Evolutionary conservation across 2,888 invertebrate genomes (phyloP).

Genomic region (Platynereis dumerilii): DNA sequence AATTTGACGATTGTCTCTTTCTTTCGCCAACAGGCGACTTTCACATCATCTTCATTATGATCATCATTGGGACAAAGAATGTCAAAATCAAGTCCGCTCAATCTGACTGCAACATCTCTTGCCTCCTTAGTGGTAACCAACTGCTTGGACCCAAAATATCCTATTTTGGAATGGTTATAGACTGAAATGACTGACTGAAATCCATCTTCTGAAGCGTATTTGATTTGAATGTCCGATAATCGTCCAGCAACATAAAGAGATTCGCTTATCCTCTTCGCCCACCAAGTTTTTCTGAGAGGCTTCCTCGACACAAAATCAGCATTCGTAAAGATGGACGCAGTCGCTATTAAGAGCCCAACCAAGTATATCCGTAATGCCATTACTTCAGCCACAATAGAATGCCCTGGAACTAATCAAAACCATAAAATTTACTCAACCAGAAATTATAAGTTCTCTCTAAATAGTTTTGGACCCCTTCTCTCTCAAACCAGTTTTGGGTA

Average conservation of each 20-base stretch:
- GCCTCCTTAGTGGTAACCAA: not conserved
- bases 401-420: too few relatives aligned
- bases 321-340: too few relatives aligned
- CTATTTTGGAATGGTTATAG: not conserved
- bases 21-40: too few relatives aligned
- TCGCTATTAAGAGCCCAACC: too few relatives aligned
- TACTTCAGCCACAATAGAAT: too few relatives aligned
- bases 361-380: too few relatives aligned
- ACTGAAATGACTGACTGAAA: conserved; percentile 1
- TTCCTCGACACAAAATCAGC: too few relatives aligned
- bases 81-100: not conserved
- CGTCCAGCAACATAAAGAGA: not conserved
- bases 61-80: not conserved
- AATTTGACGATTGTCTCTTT: not conserved
- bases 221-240: not conserved
- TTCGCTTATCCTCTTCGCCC: not conserved
- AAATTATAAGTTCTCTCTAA: too few relatives aligned
- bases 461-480: too few relatives aligned
- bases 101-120: not conserved
- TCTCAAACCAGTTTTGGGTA: too few relatives aligned
- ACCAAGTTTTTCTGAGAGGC: conserved; percentile 1
- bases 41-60: too few relatives aligned
- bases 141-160: not conserved
- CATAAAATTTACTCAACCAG: too few relatives aligned
- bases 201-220: conserved; percentile 4